Conservation (phyloP, 2,113 vertebrate species). For the Microtus richardsoni region DNA sequence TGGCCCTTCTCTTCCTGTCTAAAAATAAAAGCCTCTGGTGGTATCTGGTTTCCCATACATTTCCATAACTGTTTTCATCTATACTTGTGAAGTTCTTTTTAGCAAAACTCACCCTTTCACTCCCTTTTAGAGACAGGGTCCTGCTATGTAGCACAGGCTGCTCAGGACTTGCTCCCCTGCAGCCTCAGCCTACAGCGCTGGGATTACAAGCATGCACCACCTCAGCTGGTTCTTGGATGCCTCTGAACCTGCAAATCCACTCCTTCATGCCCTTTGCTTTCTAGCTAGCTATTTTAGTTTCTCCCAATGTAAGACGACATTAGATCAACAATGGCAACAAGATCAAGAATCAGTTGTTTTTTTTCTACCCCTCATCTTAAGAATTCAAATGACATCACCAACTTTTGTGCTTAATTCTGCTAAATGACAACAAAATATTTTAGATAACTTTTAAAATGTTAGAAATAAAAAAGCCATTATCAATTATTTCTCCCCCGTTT, state of each 20-base stretch:
- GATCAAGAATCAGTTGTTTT: not conserved
- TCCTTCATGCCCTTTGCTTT: not conserved
- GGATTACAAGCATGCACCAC: not conserved
- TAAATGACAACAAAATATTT: conserved; percentile 63
- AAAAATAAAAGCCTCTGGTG: conserved; percentile 45
- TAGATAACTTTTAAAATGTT: conserved; percentile 52
- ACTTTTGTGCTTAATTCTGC: conserved; percentile 44
- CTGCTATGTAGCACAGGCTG: not conserved
- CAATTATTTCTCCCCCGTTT: not conserved
- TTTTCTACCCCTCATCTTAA: conserved; percentile 29
- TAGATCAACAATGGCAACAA: conserved; percentile 25
- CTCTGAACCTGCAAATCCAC: conserved; percentile 55
- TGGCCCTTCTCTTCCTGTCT: conserved; percentile 66
- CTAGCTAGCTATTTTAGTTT: not conserved
- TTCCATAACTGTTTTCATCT: conserved; percentile 61
- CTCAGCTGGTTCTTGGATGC: not conserved
- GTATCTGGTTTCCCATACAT: conserved; percentile 61
- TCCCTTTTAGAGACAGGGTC: not conserved
- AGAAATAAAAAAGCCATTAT: conserved; percentile 62
- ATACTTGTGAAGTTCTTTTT: conserved; percentile 57
- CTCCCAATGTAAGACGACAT: not conserved
- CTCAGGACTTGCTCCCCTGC: not conserved
- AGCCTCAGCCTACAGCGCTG: not conserved
- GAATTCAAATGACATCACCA: conserved; percentile 66
- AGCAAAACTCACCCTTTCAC: conserved; percentile 30